Evolutionary conservation across 2,113 vertebrate species (phyloP).

Genomic region (Ameiurus melas): DNA sequence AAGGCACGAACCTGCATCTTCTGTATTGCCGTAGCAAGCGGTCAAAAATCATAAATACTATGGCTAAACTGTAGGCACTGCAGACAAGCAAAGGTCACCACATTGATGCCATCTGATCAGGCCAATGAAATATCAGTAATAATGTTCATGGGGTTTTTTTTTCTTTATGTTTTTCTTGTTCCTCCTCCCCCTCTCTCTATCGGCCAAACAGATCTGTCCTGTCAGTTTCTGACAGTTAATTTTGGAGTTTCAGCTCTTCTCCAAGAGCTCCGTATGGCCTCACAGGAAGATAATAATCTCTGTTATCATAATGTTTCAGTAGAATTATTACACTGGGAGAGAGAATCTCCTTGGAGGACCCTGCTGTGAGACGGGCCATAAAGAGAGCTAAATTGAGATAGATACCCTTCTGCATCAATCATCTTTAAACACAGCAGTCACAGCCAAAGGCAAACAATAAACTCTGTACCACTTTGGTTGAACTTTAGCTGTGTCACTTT

Average conservation of each 20-base stretch:
- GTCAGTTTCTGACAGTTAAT: constrained; percentile 26
- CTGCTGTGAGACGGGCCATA: constrained; percentile 27
- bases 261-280: not conserved
- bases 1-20: not conserved
- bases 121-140: not conserved
- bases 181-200: not conserved
- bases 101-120: not conserved
- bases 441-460: constrained; percentile 3
- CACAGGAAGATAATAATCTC: constrained; percentile 34
- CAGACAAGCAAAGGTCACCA: not conserved
- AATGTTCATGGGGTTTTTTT: not conserved
- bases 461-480: not conserved
- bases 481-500: not conserved
- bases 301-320: constrained; percentile 32
- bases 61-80: not conserved
- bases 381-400: constrained; percentile 40
- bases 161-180: not conserved
- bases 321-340: constrained; percentile 30
- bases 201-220: not conserved
- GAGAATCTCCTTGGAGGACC: constrained; percentile 26
- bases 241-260: not conserved
- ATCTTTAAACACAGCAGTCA: constrained; percentile 32
- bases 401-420: constrained; percentile 19
- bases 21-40: not conserved
- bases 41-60: not conserved